Percentiles rank a stretch among this genome's conserved stretches.
Conservation (phyloP, 1,140 invertebrate species). For the Zaprionus lachaisei region DNA sequence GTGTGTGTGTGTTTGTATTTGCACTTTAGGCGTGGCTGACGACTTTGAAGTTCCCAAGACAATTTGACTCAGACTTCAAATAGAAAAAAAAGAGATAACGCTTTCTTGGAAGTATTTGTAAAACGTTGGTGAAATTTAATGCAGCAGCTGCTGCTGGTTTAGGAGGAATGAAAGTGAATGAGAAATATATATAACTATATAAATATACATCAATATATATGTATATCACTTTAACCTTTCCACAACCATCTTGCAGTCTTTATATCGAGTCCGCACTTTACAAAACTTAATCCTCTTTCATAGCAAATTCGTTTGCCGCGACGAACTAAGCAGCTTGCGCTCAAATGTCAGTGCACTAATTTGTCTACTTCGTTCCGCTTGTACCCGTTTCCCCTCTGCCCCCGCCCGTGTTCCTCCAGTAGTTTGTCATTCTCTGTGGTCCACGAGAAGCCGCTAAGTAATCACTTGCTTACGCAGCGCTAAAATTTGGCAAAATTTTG, state of each 20-base stretch:
- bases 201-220: not conserved
- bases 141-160: not conserved
- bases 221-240: too few species aligned
- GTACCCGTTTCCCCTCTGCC: not conserved
- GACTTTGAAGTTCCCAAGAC: slow-evolving; percentile 26
- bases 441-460: slow-evolving; percentile 58
- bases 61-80: slow-evolving; percentile 13
- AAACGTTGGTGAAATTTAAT: not conserved
- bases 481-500: slow-evolving; percentile 12
- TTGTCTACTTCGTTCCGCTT: slow-evolving; percentile 1
- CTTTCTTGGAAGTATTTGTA: not conserved
- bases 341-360: slow-evolving; percentile 18
- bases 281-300: not conserved
- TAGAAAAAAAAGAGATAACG: not conserved
- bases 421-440: slow-evolving; percentile 60
- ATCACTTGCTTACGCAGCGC: slow-evolving; percentile 47
- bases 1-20: not conserved
- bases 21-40: slow-evolving; percentile 19
- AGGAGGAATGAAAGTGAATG: too few species aligned
- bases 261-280: not conserved
- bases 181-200: not conserved
- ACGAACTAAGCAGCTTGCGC: slow-evolving; percentile 5
- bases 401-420: not conserved
- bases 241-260: not conserved
- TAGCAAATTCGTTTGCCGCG: not conserved